Base-by-base conservation (phyloP, 1,140 invertebrate genomes). In the Bombus vancouverensis region DNA sequence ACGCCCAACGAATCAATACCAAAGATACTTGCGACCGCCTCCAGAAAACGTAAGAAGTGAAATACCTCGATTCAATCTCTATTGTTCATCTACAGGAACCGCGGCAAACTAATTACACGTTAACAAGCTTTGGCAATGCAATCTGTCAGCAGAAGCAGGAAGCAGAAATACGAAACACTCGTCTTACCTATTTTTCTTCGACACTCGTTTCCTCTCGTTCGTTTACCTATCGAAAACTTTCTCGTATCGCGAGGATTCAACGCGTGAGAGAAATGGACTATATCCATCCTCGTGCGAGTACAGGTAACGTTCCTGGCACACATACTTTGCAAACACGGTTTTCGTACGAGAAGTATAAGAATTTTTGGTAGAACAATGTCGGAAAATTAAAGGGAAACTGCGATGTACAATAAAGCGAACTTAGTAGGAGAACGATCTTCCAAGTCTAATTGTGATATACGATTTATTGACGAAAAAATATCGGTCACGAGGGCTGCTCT, bases 151-250 rank as follows among this genome's bases (percentile, higher is more conserved):
- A 28, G 59, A 32, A 68, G 39, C 78, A 81, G 77, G 70, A 85
- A 75, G 34, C 34, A 39, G 34, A 47, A 47, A 22, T 32, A 22
- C 15, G 25, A 62, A 34, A 44, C 65, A 25, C 28, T 28, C 47
- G 44, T 32, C 6, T 12, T 47, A 22, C 6, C 72, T 10, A 53
- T 83, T 78, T 71, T 78, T 70, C 62, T 22, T 42, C n/a, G 3
- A 5, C 28, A 0, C 18, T 70, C 37, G 85, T 71, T 89, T 89
- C 47, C 73, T 66, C 62, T 77, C 82, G 65, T 88, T 76, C 32
- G 44, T 28, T 76, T 9, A 28, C 39, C 83, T 44, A 81, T 85
- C 73, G 77, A 57, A 62, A 42, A 84, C 71, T 88, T 88, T 87
- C 81, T 68, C 85, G 73, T 76, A 15, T 10, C 75, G 4, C 32